phyloP scores from a whole-genome alignment of 2,888 invertebrate genomes.

The Epsilonema sp. region DNA sequence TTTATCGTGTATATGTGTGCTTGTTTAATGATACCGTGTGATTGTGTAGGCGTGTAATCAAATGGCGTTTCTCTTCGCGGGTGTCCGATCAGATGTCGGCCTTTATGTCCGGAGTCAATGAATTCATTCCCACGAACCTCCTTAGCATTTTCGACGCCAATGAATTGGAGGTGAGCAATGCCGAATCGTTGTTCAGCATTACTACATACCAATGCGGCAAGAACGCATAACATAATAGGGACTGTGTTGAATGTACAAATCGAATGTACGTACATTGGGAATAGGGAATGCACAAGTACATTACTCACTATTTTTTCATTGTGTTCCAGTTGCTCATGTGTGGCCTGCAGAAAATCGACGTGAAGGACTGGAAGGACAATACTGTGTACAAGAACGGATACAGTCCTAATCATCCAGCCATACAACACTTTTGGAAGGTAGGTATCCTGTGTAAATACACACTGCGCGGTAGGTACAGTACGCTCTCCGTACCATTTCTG shows the following conservation, averaged over 20 bases:
- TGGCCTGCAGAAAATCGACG: conserved; percentile 94
- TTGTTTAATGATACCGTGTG: conserved; percentile 3
- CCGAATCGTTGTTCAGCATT: background rate
- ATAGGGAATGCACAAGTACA: no score
- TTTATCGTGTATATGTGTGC: no score
- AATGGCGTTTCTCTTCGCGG: conserved; percentile 90
- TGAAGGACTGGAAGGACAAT: conserved; percentile 89
- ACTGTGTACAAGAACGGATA: conserved; percentile 95
- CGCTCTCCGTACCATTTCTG: no score
- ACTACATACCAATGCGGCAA: no score
- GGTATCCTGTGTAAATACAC: no score
- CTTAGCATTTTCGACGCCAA: conserved; percentile 95
- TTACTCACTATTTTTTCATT: no score
- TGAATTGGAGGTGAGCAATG: conserved; percentile 51
- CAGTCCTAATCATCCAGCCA: conserved; percentile 81
- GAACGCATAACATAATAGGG: no score
- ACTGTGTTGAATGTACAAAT: no score
- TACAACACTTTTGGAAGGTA: conserved; percentile 95
- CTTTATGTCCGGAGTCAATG: conserved; percentile 83
- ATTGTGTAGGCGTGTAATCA: conserved; percentile 54
- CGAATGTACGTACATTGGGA: no score
- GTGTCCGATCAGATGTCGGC: conserved; percentile 88
- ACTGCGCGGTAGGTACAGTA: no score
- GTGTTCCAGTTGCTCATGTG: conserved; percentile 58
- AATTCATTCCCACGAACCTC: conserved; percentile 67